These are phyloP conservation scores for Brachionus manjavacas DNA, from an alignment of 1,140 invertebrate species.

Conservation along the genomic window DNA sequence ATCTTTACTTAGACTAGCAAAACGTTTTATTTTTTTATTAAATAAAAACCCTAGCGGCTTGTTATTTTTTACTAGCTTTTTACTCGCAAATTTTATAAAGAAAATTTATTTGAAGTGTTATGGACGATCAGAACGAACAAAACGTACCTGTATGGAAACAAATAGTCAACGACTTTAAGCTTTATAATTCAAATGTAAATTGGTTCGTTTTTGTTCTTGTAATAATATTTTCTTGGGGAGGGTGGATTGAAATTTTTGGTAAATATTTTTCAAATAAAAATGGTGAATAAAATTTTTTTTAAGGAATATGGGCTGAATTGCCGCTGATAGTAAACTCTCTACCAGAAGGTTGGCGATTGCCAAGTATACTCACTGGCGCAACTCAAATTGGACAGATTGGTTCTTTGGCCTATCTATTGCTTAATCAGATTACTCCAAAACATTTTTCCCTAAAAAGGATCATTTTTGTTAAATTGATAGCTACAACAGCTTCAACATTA, in stretches of 20 bases:
- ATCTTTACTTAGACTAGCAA: slow-evolving; percentile 28
- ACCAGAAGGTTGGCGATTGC: slow-evolving; percentile 81
- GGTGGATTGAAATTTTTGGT: slow-evolving; percentile 40
- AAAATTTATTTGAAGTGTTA: background rate
- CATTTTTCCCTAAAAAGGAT: slow-evolving; percentile 14
- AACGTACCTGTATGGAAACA: background rate
- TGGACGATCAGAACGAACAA: background rate
- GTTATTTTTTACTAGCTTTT: background rate
- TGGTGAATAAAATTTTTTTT: slow-evolving; percentile 62
- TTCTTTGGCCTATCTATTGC: background rate
- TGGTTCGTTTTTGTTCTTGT: slow-evolving; percentile 33
- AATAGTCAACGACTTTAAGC: slow-evolving; percentile 4
- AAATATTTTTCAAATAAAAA: background rate
- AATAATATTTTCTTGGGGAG: slow-evolving; percentile 18
- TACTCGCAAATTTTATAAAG: background rate
- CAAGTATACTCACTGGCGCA: slow-evolving; percentile 70
- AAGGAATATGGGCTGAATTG: slow-evolving; percentile 69
- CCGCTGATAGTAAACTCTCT: slow-evolving; percentile 71
- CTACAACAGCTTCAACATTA: background rate
- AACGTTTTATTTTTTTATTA: background rate
- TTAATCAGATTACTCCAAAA: background rate
- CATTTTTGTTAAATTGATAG: background rate
- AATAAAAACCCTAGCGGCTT: background rate
- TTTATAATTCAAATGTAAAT: slow-evolving; percentile 29
- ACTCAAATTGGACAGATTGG: slow-evolving; percentile 79